A percentile compares a stretch with the other conserved stretches of the same genome.
Evolutionary conservation across 2,113 vertebrate genomes (phyloP).

Genomic region (Agelaius tricolor): DNA sequence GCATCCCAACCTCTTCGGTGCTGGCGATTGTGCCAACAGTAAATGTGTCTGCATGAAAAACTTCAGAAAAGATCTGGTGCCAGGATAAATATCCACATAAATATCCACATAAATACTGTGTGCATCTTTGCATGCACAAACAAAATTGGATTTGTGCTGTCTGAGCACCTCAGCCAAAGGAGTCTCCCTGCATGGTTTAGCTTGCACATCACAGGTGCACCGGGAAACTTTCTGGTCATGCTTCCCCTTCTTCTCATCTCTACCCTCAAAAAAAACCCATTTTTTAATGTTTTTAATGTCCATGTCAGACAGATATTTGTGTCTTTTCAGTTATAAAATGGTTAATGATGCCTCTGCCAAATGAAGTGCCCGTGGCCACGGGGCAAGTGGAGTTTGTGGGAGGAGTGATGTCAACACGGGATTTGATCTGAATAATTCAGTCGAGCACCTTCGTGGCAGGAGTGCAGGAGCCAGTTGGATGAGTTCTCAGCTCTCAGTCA

Average conservation of each 20-base stretch:
- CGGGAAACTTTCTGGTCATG: accelerated
- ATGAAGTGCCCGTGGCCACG: neutral
- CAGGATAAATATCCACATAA: neutral
- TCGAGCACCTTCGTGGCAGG: neutral
- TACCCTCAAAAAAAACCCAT: accelerated
- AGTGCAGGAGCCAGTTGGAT: slow-evolving; percentile 49
- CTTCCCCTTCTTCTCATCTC: neutral
- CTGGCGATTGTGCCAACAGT: neutral
- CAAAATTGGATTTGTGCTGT: neutral
- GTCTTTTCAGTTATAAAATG: neutral
- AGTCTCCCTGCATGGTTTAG: neutral
- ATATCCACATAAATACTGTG: neutral
- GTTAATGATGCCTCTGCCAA: neutral
- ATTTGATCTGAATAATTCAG: slow-evolving; percentile 30
- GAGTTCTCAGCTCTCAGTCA: slow-evolving; percentile 12
- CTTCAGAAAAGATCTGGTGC: neutral
- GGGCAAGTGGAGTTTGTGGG: slow-evolving; percentile 38
- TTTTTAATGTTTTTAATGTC: neutral
- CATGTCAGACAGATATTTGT: accelerated
- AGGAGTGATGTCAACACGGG: slow-evolving; percentile 38
- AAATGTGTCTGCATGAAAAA: neutral
- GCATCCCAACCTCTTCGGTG: neutral
- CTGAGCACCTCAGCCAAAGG: neutral
- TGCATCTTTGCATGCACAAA: neutral
- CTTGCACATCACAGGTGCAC: neutral